Conservation (phyloP, 1,140 invertebrate species). For the Laodelphax striatellus region DNA sequence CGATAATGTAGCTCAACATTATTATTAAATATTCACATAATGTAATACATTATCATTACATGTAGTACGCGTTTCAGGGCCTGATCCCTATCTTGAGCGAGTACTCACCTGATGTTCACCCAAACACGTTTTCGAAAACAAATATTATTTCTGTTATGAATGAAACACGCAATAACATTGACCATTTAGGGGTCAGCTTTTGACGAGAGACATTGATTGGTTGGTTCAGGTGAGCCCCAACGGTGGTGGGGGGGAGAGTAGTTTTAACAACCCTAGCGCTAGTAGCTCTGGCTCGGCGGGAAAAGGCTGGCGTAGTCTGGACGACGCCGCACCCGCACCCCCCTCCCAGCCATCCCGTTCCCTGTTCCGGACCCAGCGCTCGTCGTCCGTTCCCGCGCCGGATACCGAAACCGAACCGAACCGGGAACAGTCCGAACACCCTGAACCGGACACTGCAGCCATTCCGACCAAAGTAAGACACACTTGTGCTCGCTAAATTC, state of each 20-base stretch:
- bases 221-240: slow-evolving; percentile 1
- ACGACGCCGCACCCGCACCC: slow-evolving; percentile 38
- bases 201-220: neutral
- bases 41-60: no score
- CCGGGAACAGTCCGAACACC: neutral
- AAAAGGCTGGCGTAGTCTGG: slow-evolving; percentile 47
- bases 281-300: neutral
- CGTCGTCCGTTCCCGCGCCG: slow-evolving; percentile 45
- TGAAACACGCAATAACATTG: no score
- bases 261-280: neutral
- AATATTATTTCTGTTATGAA: no score
- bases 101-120: no score
- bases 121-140: no score
- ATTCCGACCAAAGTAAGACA: slow-evolving; percentile 20
- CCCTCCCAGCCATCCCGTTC: slow-evolving; percentile 37
- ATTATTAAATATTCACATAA: no score
- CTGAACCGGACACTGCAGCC: neutral
- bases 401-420: slow-evolving; percentile 7
- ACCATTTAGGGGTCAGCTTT: no score
- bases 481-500: neutral
- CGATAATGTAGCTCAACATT: no score
- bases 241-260: neutral
- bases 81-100: no score
- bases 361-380: slow-evolving; percentile 44
- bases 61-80: no score